Conservation (phyloP, 2,888 invertebrate species). For the Cremastinae sp. region DNA sequence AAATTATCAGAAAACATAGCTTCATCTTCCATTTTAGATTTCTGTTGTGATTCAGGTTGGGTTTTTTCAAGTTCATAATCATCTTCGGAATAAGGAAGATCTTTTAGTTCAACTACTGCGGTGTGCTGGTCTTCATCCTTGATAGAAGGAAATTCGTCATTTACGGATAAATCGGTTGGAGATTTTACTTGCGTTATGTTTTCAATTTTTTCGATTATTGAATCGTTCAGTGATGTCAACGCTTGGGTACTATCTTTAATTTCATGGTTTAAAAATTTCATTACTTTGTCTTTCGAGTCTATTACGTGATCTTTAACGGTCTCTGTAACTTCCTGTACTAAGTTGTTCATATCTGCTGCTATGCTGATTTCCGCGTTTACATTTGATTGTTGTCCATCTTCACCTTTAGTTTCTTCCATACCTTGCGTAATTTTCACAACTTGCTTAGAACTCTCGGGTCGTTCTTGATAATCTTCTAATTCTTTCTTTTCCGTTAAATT, state of each 20-base stretch:
- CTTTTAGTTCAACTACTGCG: constrained; percentile 5
- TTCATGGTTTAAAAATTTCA: constrained; percentile 41
- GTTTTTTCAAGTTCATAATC: constrained; percentile 21
- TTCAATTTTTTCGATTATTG: constrained; percentile 16
- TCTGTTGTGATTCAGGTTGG: constrained; percentile 1
- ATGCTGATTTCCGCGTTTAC: background rate
- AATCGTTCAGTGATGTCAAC: constrained; percentile 16
- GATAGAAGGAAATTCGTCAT: constrained; percentile 44
- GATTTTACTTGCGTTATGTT: constrained; percentile 24
- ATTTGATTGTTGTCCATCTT: background rate
- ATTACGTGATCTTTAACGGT: background rate
- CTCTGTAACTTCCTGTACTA: background rate
- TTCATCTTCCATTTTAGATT: constrained; percentile 27
- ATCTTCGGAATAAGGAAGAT: constrained; percentile 13
- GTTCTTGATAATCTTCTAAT: no score
- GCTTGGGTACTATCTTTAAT: constrained; percentile 36
- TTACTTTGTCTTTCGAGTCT: constrained; percentile 21
- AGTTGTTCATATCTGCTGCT: background rate
- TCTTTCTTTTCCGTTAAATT: no score
- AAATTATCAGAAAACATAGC: constrained; percentile 55
- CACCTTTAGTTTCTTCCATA: constrained; percentile 25
- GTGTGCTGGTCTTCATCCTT: constrained; percentile 44
- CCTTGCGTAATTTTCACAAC: no score
- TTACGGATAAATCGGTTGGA: constrained; percentile 35
- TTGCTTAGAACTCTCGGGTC: no score